Evolutionary conservation across 2,888 invertebrate genomes (phyloP).

Genomic region (Hipparchia semele): DNA sequence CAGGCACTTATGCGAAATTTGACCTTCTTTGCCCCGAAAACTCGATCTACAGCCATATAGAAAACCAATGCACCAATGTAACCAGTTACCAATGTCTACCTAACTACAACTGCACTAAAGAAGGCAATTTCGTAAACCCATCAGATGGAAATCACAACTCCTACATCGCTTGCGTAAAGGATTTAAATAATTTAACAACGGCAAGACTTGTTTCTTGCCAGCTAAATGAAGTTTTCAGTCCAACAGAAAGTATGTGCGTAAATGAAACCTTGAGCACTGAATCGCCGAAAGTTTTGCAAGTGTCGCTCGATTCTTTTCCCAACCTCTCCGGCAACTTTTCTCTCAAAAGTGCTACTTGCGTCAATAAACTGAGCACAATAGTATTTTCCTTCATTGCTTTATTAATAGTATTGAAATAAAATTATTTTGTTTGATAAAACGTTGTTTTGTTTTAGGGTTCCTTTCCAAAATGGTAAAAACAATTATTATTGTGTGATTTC

Average conservation of each 20-base stretch:
- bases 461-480: not conserved
- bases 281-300: conserved; percentile 36
- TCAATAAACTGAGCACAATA: not conserved
- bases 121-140: conserved; percentile 53
- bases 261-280: conserved; percentile 46
- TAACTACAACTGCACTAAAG: conserved; percentile 54
- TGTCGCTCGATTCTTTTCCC: conserved; percentile 33
- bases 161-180: conserved; percentile 61
- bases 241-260: conserved; percentile 51
- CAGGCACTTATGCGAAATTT: conserved; percentile 57
- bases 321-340: conserved; percentile 34
- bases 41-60: conserved; percentile 65
- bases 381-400: conserved; percentile 3
- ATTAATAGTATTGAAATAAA: conserved; percentile 18
- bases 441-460: conserved; percentile 2
- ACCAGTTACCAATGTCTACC: conserved; percentile 63
- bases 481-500: too few relatives aligned
- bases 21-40: conserved; percentile 64
- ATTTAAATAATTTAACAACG: conserved; percentile 53
- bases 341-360: conserved; percentile 22
- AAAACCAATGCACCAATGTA: conserved; percentile 65
- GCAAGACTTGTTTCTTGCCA: conserved; percentile 63
- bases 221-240: conserved; percentile 51
- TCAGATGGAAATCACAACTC: conserved; percentile 52
- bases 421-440: conserved; percentile 10